Evolutionary conservation across 2,888 invertebrate genomes (phyloP), one percentile per base, ranked within the genome.

Genomic region (Acanthosoma haemorrhoidale): DNA sequence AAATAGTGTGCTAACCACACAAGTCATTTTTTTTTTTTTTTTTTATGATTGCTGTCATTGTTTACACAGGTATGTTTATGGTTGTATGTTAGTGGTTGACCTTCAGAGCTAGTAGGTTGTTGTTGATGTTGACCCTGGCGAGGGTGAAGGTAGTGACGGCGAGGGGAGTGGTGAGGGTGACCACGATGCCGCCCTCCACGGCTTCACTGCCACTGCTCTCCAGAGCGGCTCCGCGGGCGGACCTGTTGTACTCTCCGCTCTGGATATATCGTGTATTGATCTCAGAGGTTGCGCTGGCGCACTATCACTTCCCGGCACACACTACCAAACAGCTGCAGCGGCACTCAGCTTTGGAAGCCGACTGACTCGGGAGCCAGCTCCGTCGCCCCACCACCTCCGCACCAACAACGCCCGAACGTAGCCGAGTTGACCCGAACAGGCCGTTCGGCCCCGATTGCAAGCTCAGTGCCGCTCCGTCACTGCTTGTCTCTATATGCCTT

Each of bases 131-230:
- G 57, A 75, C 75, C 68, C 72, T 73, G 29, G 74, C 72, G 8
- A 75, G 70, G 18, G 75, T 74, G 64, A 75, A 74, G 32, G 75
- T 75, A n/a, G 75, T 75, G 18, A 74, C 74, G n/a, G 75, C 66
- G 11, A 75, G 68, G 8, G 75, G 75, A n/a, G 75, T 75, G n/a
- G 75, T 75, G 58, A 75, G 51, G 9, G 75, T 75, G 25, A 75
- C 75, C n/a, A 75, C 74, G 16, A 75, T 69, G 25, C 64, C 64
- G 16, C 43, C 41, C 69, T 60, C 69, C 31, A 13, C 69, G 11
- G 4, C 11, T 13, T 29, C 15, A 15, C 1, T 11, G 1, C 34
- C 34, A n/a, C 60, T 60, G 13, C 36, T 21, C 60, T 60, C 60
- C 60, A 60, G 60, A 60, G 60, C 60, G 32, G 34, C 29, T 5